These are phyloP conservation scores for Xanthorhoe spadicearia DNA, from an alignment of 2,888 invertebrate species.

Conservation along the genomic window DNA sequence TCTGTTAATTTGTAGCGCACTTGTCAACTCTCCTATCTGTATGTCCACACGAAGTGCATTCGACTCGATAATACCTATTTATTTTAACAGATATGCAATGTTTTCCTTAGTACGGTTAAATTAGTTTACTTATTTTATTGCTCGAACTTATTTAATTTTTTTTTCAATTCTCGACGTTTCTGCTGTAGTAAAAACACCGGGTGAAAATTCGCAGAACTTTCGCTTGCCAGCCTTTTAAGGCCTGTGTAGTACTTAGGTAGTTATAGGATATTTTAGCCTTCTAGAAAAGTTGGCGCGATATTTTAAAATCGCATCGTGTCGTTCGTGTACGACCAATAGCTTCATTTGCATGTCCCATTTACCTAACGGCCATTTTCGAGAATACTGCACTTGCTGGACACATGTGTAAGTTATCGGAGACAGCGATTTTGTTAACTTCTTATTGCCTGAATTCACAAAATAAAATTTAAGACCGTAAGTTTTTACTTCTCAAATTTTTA, in stretches of 20 bases:
- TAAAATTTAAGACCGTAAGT: too few relatives aligned
- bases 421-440: not conserved
- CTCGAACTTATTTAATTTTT: too few relatives aligned
- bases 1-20: not conserved
- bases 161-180: too few relatives aligned
- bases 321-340: constrained; percentile 48
- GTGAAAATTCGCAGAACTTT: too few relatives aligned
- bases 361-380: constrained; percentile 72
- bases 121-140: too few relatives aligned
- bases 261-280: not conserved
- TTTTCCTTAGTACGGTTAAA: constrained; percentile 7
- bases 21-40: constrained; percentile 8
- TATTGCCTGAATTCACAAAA: too few relatives aligned
- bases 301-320: constrained; percentile 36
- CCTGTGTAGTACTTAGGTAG: not conserved
- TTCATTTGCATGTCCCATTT: constrained; percentile 79
- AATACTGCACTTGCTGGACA: constrained; percentile 69
- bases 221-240: too few relatives aligned
- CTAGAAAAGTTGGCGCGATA: constrained; percentile 29
- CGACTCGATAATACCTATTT: constrained; percentile 22
- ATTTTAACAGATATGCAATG: constrained; percentile 20
- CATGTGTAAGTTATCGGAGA: constrained; percentile 49
- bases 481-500: too few relatives aligned
- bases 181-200: too few relatives aligned
- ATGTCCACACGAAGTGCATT: constrained; percentile 25